phyloP scores from a whole-genome alignment of 92 coral and sea anemone species.

The Ricordea florida region DNA sequence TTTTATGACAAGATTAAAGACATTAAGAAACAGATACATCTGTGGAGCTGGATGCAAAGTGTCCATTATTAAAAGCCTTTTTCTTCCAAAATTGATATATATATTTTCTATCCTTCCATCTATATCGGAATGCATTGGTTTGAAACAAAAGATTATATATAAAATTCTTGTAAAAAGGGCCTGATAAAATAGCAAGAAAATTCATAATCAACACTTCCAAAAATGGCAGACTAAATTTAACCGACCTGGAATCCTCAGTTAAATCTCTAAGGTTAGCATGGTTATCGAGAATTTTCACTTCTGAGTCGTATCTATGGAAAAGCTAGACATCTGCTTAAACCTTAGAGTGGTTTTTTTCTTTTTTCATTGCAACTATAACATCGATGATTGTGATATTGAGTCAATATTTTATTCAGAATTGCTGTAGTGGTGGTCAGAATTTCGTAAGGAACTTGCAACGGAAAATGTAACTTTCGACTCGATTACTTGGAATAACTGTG shows the following conservation, averaged over 20 bases:
- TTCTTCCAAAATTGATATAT: constrained; percentile 8
- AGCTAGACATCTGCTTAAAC: background rate
- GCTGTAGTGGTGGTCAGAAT: constrained; percentile 9
- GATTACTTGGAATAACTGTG: background rate
- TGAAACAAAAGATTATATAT: background rate
- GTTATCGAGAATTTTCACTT: background rate
- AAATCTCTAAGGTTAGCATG: constrained; percentile 19
- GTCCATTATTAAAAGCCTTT: background rate
- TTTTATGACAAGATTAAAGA: constrained; percentile 19
- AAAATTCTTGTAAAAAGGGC: background rate
- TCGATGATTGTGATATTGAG: constrained; percentile 2
- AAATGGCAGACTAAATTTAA: constrained; percentile 5
- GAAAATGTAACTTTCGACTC: background rate
- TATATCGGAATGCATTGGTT: background rate
- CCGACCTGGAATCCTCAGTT: constrained; percentile 6
- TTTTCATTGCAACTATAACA: background rate
- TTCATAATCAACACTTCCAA: constrained; percentile 1
- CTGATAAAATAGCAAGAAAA: background rate
- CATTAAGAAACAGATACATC: background rate
- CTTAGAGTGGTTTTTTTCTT: background rate
- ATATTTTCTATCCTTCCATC: constrained; percentile 1
- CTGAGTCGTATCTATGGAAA: constrained; percentile 14
- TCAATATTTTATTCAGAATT: constrained; percentile 6
- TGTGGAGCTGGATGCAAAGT: constrained; percentile 5
- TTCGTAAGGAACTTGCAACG: background rate